Evolutionary conservation across 1,140 invertebrate species (phyloP), one percentile per base, ranked within the genome.

Genomic region (Drosophila nannoptera): DNA sequence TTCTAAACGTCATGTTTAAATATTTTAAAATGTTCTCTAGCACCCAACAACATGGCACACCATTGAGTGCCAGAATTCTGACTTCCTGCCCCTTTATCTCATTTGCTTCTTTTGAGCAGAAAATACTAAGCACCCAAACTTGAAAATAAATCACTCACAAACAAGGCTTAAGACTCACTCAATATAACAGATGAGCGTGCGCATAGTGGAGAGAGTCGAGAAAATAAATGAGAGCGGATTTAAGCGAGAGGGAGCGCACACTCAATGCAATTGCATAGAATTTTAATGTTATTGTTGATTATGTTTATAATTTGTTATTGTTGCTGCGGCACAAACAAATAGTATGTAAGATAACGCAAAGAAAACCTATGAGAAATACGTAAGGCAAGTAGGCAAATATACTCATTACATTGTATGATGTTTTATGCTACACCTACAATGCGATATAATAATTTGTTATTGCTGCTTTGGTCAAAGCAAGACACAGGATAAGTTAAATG

Each of bases 241-340:
- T 7, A 43, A 35, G 7, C 8, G 31, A 46, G 29, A 46, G 29
- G 54, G 62, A 66, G 68, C 62, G 68, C 68, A 66, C 33, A 59
- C 68, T 66, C 68, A 52, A 16, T 46, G 49, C 59, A 60, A 66
- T 66, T 70, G 68, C 63, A 70, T 70, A 70, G 68, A 58, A 59
- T 60, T 46, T 59, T 14, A 45, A 22, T 60, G 36, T 49, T 66
- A 42, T 69, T 56, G 32, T 64, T 58, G 52, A 45, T 56, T 42
- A 12, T 42, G 40, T 42, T 42, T 42, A 42, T 40, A 52, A 36
- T 71, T 71, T 71, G 55, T 67, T 71, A 31, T 61, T 61, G 56
- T 71, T 71, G 69, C 48, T 53, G 42, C 31, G 45, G 36, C 35
- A 46, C 42, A 66, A 70, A 70, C 63, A 70, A 70, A 42, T 12